Evolutionary conservation across 1,140 invertebrate species (phyloP).

Genomic region (Sinonovacula constricta): DNA sequence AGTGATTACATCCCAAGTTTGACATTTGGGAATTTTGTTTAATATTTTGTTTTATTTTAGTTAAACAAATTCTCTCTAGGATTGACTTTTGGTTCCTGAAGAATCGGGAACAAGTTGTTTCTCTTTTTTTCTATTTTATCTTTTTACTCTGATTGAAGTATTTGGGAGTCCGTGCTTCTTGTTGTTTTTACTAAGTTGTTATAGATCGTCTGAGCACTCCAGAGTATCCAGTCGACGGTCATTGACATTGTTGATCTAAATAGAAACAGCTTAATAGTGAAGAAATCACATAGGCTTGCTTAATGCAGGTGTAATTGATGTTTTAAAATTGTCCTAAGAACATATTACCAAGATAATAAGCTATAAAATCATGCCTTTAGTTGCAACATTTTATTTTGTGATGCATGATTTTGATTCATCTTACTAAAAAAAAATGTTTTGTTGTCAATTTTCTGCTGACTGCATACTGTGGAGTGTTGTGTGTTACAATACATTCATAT

Average conservation of each 20-base stretch:
- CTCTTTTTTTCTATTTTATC: conserved; percentile 11
- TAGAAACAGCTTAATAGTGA: no score
- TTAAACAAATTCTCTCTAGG: not conserved
- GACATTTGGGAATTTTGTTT: not conserved
- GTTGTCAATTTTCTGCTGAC: no score
- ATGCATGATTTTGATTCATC: no score
- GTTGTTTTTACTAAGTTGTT: conserved; percentile 53
- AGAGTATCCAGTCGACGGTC: no score
- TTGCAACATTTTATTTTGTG: no score
- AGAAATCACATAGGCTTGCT: no score
- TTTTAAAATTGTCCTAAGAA: no score
- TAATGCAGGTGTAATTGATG: no score
- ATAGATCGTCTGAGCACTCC: conserved; percentile 52
- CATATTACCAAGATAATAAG: no score
- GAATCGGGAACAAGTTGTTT: conserved; percentile 2
- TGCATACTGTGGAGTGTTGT: conserved; percentile 46
- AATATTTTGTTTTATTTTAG: not conserved
- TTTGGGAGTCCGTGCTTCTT: conserved; percentile 39
- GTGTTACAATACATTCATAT: conserved; percentile 39
- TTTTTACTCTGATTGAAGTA: conserved; percentile 37
- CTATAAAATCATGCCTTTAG: no score
- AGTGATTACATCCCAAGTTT: not conserved
- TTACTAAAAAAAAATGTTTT: no score
- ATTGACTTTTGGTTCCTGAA: not conserved
- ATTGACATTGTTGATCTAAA: no score